A percentile compares a stretch with the other conserved stretches of the same genome.
Evolutionary conservation across 2,113 vertebrate genomes (phyloP).

Genomic region (Crotalus tigris): DNA sequence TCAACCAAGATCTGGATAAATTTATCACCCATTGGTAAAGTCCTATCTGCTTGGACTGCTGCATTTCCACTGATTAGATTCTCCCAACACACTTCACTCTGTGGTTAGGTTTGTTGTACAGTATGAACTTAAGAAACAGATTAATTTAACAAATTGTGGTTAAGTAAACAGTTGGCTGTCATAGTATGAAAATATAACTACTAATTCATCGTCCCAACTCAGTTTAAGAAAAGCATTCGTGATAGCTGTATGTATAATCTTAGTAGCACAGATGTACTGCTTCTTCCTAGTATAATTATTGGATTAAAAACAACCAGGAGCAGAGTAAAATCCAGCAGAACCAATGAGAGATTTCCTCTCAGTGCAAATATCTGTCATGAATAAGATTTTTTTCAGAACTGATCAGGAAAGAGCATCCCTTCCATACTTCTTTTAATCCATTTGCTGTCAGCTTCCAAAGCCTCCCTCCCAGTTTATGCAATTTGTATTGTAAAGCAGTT

Average conservation of each 20-base stretch:
- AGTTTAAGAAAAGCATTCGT: background rate
- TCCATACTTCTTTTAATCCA: background rate
- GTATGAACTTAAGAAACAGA: background rate
- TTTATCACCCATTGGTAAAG: background rate
- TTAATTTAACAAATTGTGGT: background rate
- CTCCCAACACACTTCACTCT: background rate
- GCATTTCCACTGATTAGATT: background rate
- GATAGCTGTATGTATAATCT: background rate
- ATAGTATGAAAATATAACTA: background rate
- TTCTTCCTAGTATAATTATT: background rate
- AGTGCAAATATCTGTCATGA: background rate
- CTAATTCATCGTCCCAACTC: background rate
- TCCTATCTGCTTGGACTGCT: background rate
- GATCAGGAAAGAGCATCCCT: background rate
- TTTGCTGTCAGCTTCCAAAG: background rate
- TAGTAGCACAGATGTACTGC: background rate
- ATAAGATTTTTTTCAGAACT: background rate
- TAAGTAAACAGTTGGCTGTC: background rate
- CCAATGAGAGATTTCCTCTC: background rate
- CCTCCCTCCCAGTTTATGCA: background rate
- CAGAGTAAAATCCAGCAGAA: background rate
- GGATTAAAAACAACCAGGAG: background rate
- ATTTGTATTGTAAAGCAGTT: background rate
- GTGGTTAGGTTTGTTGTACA: background rate
- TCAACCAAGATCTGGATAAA: background rate